Base-by-base conservation (phyloP, 2,888 invertebrate genomes). In the Synanthedon tipuliformis region DNA sequence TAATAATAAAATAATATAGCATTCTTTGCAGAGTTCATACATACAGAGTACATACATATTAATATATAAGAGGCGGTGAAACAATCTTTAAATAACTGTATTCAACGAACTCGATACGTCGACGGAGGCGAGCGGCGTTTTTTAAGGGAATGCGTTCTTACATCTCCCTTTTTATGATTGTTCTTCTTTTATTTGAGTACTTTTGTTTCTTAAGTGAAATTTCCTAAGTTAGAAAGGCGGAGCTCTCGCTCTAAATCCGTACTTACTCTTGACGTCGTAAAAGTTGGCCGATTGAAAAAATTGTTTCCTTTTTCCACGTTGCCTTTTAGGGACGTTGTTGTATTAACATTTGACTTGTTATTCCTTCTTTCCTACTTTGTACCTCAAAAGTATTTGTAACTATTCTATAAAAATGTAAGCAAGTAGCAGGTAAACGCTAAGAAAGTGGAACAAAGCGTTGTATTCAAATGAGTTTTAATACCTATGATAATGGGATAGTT, bases 161-260 rank as follows among this genome's bases (percentile, higher is more conserved):
- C 81, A 69, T 83, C 77, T 81, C 74, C 64, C 74, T 76, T 78
- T 84, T 84, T 84, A 85, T 84, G 81, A 83, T 84, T 84, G 83
- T 84, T 84, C 84, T 84, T 84, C 82, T 85, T 85, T 85, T 85
- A 85, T 85, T 85, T 74, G 73, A 82, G 79, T 83, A 84, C 85
- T 85, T 84, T 85, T 83, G 80, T 85, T 84, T 79, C 78, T 80
- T 82, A 82, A 85, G 83, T 83, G 82, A 84, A 84, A 83, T 83
- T 78, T 82, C 71, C 75, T 70, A 78, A 84, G 79, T 84, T 82
- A 71, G 75, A 75, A 79, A 81, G 77, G 75, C 78, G 76, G 72
- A 66, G 77, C 73, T 76, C 75, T 75, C 69, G 74, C 69, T 78
- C 77, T 78, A 85, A 83, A 83, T 81, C 85, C 81, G 73, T 79